These are phyloP conservation scores for Amphiprion ocellaris DNA, from an alignment of 2,113 vertebrate genomes.

Conservation along the genomic window DNA sequence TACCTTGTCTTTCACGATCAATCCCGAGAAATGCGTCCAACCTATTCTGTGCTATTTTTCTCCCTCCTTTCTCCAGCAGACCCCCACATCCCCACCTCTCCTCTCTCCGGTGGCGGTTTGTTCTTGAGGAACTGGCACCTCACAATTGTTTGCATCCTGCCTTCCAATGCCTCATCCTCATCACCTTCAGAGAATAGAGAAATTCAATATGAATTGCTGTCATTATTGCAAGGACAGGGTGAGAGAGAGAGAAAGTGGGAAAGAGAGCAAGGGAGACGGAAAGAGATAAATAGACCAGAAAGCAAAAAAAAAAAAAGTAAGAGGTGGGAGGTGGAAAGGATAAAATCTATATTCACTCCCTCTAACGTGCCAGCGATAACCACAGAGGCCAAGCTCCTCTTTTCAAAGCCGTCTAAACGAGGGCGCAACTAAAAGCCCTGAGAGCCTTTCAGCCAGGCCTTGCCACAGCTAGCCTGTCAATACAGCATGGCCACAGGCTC, in stretches of 20 bases:
- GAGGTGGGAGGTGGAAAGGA: conserved; percentile 70
- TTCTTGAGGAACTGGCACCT: conserved; percentile 65
- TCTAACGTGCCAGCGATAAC: conserved; percentile 74
- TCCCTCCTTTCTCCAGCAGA: conserved; percentile 17
- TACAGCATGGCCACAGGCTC: conserved; percentile 63
- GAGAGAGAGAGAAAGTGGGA: conserved; percentile 28
- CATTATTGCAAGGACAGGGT: conserved; percentile 76
- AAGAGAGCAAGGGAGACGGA: conserved; percentile 35
- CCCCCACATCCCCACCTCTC: conserved; percentile 2
- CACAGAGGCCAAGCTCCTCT: conserved; percentile 73
- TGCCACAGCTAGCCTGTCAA: conserved; percentile 66
- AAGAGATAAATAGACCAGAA: conserved; percentile 66
- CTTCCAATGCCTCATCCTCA: conserved; percentile 53
- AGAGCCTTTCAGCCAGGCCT: conserved; percentile 68
- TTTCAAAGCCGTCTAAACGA: conserved; percentile 77
- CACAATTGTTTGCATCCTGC: conserved; percentile 65
- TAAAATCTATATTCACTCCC: conserved; percentile 82
- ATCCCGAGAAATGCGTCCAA: conserved; percentile 19
- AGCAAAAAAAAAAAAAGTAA: conserved; percentile 40
- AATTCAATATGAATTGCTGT: conserved; percentile 80
- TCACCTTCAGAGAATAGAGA: conserved; percentile 72
- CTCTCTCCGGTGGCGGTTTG: conserved; percentile 34
- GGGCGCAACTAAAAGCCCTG: conserved; percentile 73
- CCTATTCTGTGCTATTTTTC: conserved; percentile 26
- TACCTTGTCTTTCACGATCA: conserved; percentile 31